Base-by-base conservation (phyloP, 2,888 invertebrate genomes). In the Eristalis tenax region DNA sequence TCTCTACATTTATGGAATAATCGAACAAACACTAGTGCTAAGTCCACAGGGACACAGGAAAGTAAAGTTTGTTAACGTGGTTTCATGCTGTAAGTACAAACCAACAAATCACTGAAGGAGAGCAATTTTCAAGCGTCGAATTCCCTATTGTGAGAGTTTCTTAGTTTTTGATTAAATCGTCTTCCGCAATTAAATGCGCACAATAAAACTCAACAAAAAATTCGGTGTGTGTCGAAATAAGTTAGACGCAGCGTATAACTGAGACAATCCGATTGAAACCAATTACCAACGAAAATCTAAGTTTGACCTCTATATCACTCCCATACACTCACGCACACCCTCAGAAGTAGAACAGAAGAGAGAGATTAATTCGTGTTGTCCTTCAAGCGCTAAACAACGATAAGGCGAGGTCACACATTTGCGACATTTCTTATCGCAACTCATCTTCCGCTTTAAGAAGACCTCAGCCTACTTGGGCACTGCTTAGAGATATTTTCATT, bases 371-470 rank as follows among this genome's bases (percentile, higher is more conserved):
- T 75, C 66, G 61, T 83, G 63, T 83, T 50, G 76, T 57, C 75
- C 71, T 64, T 70, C 71, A 79, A 70, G 40, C 64, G 43, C 77
- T 50, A 70, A 65, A 61, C 65, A 83, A 69, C 66, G 87, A 87
- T 87, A 87, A 87, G 64, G 50, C 35, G 87, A 83, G 87, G 87
- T 87, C 83, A 87, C 50, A 69, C 87, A 76, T 83, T 80, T 76
- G 87, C 83, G 79, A 87, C 87, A 87, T 64, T 83, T 56, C 87
- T 87, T 83, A 87, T 87, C 87, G 50, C 63, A 57, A 66, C 40
- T 75, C 71, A 82, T 83, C 79, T 87, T 83, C 87, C 83, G 83
- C 83, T 87, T 65, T 83, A 43, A 15, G 65, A 80, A 56, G 38
- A 83, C 83, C 57, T 74, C 40, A 66, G 2, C 50, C 26, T 57